Base-by-base conservation (phyloP, 2,797 vertebrate genomes). In the Sebastes dallii region DNA sequence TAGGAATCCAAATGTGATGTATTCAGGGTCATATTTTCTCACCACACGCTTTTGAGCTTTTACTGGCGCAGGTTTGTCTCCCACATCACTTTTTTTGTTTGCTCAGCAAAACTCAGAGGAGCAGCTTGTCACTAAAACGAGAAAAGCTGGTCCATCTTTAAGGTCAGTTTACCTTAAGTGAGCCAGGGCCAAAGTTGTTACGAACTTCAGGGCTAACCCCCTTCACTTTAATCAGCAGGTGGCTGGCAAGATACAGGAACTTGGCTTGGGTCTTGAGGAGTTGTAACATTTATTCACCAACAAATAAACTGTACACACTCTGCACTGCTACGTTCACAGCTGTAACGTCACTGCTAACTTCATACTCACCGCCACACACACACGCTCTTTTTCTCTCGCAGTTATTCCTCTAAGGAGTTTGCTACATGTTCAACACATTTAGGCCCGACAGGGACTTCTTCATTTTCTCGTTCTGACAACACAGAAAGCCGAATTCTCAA, bases 381-480 rank as follows among this genome's bases (percentile, higher is more conserved):
- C 50, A 54, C 9, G 3, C 50, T 46, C 42, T 46, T 18, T 46
- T 16, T 46, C 16, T 18, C 16, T 3, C 7, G 16, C 3, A 24
- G n/a, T 12, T 55, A 24, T 55, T 55, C n/a, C 20, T 52, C 4
- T 20, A 20, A 24, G n/a, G 52, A 54, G 50, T 54, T 54, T 10
- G 9, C 18, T 54, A 0, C 50, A 0, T 22, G n/a, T 22, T 0
- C 6, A 12, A 0, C 52, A 55, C 52, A 11, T 55, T 55, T 55
- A 55, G 4, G 18, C 42, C 42, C 42, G 0, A 46, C 16, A 18
- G 42, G 6, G 42, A 46, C 42, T 46, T 18, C 42, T 46, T 52
- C 50, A 52, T 18, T 0, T 54, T 54, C n/a, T 55, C 24, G 52
- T 24, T 55, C 52, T 55, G 52, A 55, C 52, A 56, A 5, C 30